These are phyloP conservation scores for Bucorvus abyssinicus DNA, from an alignment of 2,797 vertebrate genomes.

Conservation along the genomic window DNA sequence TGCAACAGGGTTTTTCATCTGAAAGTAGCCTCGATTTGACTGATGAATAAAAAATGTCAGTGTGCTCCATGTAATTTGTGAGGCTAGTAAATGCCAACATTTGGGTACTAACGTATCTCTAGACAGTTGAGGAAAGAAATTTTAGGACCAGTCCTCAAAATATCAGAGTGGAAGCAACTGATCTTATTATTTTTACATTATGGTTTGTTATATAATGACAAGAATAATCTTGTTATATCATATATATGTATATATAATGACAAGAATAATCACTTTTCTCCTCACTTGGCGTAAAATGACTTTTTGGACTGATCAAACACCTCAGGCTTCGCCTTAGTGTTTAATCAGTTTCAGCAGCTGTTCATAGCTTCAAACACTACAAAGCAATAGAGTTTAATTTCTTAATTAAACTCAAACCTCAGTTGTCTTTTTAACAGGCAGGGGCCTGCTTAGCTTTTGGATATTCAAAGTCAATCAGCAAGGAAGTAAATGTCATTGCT, in stretches of 20 bases:
- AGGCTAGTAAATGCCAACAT: not conserved
- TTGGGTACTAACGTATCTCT: not conserved
- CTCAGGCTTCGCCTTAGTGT: not conserved
- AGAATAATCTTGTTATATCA: not conserved
- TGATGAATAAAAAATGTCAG: not conserved
- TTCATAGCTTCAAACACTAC: constrained; percentile 46
- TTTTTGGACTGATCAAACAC: constrained; percentile 41
- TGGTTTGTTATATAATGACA: not conserved
- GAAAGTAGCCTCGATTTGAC: not conserved
- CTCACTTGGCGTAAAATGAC: constrained; percentile 4
- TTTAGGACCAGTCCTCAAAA: not conserved
- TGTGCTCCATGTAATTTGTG: not conserved
- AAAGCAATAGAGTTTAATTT: constrained; percentile 42
- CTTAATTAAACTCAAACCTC: constrained; percentile 59
- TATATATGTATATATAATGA: no score
- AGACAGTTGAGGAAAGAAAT: not conserved
- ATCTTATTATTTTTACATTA: not conserved
- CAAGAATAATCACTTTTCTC: not conserved
- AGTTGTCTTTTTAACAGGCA: constrained; percentile 5
- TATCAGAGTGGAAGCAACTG: not conserved
- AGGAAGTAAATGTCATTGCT: not conserved
- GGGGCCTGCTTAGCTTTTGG: not conserved
- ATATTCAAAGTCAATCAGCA: not conserved
- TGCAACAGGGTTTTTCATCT: not conserved
- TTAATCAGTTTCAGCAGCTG: constrained; percentile 58